Evolutionary conservation across 2,888 invertebrate species (phyloP), one percentile per base, ranked within the genome.

Genomic region (Sphaerophoria rueppellii): DNA sequence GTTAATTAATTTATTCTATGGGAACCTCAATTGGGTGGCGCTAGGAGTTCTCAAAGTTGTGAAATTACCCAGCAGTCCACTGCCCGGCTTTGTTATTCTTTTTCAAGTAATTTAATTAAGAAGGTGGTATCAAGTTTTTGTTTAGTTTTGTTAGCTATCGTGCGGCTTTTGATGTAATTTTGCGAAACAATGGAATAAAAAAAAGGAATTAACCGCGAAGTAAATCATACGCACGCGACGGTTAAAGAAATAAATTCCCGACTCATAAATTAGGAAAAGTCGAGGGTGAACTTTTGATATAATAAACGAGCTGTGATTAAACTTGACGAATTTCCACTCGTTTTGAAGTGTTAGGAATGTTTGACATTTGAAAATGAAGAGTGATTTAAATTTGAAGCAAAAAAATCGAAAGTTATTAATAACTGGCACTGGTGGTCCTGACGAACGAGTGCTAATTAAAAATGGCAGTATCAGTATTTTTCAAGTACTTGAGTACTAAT

Each of bases 1-100:
- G 16, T 69, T 70, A 69, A 80, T 80, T 73, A 60, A 65, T 60
- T 60, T 52, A 58, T 46, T 73, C 34, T 32, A 24, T 24, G 24
- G 24, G 24, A 24, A 24, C 1, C 1, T 24, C 24, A 24, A 24
- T 1, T 24, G 24, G 24, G 24, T 24, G 24, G 24, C 24, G 24
- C 50, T 16, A 35, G 37, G 40, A 52, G 24, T 40, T 4, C 40
- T 54, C 12, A 67, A 12, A 46, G 43, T 46, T 58, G 40, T 52
- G 57, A 67, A 74, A 67, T 57, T 32, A 50, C 16, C 46, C 55
- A 70, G 7, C 24, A 48, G 12, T 16, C 40, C n/a, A 50, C 5
- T 14, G 48, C 2, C n/a, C 37, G 4, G 32, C 32, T 12, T 48
- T 14, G 52, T 12, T 43, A 40, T 43, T 76, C 6, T 46, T 57